These are phyloP conservation scores for Mechanitis messenoides DNA, from an alignment of 2,888 invertebrate species.

Conservation along the genomic window DNA sequence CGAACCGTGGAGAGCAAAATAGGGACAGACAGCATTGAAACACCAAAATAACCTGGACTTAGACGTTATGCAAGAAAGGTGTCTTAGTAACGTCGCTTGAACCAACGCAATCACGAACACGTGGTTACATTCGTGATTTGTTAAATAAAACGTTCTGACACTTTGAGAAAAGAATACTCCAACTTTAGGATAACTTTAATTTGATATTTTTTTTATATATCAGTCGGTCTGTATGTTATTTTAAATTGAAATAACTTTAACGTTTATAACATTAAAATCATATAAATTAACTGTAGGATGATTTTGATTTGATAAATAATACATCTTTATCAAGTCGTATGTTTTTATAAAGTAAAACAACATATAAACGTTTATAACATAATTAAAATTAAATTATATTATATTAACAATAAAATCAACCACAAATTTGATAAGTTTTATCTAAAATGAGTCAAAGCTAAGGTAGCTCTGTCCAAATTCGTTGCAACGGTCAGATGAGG, in stretches of 20 bases:
- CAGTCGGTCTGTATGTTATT: no score
- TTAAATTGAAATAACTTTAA: no score
- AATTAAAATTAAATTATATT: not conserved
- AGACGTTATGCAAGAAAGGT: constrained; percentile 7
- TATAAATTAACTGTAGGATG: no score
- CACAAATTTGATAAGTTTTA: constrained; percentile 8
- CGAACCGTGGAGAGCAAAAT: constrained; percentile 12
- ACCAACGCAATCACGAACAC: no score
- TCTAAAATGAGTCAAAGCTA: constrained; percentile 20
- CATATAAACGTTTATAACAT: not conserved
- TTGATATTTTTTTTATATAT: no score
- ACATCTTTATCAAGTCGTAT: no score
- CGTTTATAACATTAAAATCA: not conserved
- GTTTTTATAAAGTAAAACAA: no score
- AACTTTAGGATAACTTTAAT: no score
- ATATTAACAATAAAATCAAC: not conserved
- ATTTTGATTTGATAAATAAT: no score
- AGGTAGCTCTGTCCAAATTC: constrained; percentile 18
- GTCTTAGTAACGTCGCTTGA: not conserved
- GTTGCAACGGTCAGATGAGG: constrained; percentile 16
- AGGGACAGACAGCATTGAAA: constrained; percentile 15
- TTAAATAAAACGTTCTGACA: no score
- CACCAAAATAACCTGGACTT: constrained; percentile 9
- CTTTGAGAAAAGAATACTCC: no score
- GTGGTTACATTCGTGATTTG: no score